A percentile compares a stretch with the other conserved stretches of the same genome.
Conservation (phyloP, 1,140 invertebrate genomes). For the Asobara japonica region DNA sequence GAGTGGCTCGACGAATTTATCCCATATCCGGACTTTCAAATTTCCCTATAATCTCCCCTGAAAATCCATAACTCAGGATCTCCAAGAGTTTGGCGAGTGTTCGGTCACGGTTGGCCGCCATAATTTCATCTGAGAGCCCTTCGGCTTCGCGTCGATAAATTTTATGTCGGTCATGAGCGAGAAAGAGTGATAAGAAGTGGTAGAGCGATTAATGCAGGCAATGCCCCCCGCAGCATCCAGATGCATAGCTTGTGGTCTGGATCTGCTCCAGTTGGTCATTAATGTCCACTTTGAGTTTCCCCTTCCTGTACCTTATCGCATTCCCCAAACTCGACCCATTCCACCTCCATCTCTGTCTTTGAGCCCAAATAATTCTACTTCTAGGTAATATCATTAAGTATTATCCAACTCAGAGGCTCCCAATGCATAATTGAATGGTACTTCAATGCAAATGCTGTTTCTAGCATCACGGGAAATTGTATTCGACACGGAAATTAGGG, state of each 20-base stretch:
- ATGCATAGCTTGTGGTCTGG: neutral
- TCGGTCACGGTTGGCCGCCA: neutral
- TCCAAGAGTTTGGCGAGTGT: neutral
- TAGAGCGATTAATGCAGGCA: neutral
- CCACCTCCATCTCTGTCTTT: neutral
- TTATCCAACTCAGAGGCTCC: neutral
- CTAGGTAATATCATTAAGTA: neutral
- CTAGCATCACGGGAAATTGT: neutral
- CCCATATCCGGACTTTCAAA: no score
- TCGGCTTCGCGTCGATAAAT: neutral
- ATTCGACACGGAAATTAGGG: neutral
- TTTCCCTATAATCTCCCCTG: no score
- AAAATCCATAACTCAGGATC: neutral
- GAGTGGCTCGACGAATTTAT: no score
- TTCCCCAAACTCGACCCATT: neutral
- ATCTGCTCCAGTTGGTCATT: neutral
- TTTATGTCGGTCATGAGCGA: neutral
- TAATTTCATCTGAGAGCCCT: neutral
- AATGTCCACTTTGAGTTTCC: conserved; percentile 6
- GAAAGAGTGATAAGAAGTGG: neutral
- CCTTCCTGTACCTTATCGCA: neutral
- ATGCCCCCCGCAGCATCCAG: neutral
- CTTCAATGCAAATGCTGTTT: conserved; percentile 7
- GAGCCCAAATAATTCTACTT: neutral
- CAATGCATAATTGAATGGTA: neutral